These are phyloP conservation scores for Chymomyza fuscimana DNA, from an alignment of 2,888 invertebrate genomes.

Conservation along the genomic window DNA sequence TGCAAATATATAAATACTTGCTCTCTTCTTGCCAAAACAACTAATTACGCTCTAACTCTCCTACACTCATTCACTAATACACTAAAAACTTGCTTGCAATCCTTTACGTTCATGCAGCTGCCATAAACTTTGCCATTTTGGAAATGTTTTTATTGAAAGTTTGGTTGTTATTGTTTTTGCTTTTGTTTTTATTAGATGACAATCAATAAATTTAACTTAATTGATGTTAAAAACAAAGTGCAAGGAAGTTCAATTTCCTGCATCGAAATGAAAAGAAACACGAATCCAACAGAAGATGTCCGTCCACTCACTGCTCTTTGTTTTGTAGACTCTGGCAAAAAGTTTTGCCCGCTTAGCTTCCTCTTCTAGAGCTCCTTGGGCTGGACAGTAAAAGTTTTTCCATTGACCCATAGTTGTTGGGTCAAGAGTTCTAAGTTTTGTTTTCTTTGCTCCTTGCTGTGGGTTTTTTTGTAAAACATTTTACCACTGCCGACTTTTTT, in stretches of 20 bases:
- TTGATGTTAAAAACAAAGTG: slow-evolving; percentile 30
- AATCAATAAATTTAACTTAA: slow-evolving; percentile 36
- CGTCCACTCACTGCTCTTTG: not conserved
- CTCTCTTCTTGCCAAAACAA: too few species aligned
- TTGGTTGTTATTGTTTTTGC: slow-evolving; percentile 12
- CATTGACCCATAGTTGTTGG: slow-evolving; percentile 30
- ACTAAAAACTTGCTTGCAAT: not conserved
- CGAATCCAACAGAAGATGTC: slow-evolving; percentile 11
- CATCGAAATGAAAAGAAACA: slow-evolving; percentile 25
- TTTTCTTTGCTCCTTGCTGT: slow-evolving; percentile 1
- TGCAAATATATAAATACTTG: too few species aligned
- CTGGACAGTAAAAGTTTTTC: slow-evolving; percentile 18
- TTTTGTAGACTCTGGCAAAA: not conserved
- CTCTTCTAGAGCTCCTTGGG: not conserved
- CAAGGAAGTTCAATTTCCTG: slow-evolving; percentile 30
- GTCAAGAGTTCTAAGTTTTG: slow-evolving; percentile 29
- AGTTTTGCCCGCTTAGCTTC: slow-evolving; percentile 1
- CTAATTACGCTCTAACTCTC: not conserved
- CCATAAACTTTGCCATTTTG: not conserved
- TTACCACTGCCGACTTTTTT: slow-evolving; percentile 10
- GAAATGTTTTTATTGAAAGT: not conserved
- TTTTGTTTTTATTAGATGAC: slow-evolving; percentile 23
- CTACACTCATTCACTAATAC: too few species aligned
- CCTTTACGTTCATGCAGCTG: not conserved
- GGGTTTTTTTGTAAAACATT: slow-evolving; percentile 21